phyloP scores from a whole-genome alignment of 2,113 vertebrate genomes.

The Centropristis striata region DNA sequence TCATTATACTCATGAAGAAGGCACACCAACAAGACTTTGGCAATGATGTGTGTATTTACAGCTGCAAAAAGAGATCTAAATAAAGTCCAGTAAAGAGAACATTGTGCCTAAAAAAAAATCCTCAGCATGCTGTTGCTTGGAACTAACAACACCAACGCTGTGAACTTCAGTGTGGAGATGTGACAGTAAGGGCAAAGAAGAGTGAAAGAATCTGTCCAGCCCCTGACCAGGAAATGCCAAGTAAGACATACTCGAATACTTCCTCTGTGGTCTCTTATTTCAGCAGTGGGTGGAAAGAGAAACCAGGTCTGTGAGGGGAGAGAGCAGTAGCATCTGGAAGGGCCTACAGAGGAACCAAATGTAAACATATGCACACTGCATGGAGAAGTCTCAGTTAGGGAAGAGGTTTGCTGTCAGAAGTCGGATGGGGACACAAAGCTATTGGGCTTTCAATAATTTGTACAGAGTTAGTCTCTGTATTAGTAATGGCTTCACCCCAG shows the following conservation, averaged over 20 bases:
- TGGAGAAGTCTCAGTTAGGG: constrained; percentile 9
- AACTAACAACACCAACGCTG: constrained; percentile 3
- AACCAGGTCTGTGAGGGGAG: constrained; percentile 40
- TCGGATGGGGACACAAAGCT: neutral
- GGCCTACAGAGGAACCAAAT: constrained; percentile 39
- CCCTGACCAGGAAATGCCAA: constrained; percentile 77
- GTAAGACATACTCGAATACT: constrained; percentile 69
- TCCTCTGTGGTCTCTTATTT: constrained; percentile 72
- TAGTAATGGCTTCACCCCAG: neutral
- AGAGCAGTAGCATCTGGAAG: constrained; percentile 71
- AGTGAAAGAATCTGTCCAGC: constrained; percentile 62
- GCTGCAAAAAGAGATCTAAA: constrained; percentile 64
- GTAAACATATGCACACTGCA: constrained; percentile 56
- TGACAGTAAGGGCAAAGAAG: constrained; percentile 53
- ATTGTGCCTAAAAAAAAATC: constrained; percentile 28
- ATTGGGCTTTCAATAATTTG: neutral
- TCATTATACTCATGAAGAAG: constrained; percentile 56
- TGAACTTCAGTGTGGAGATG: constrained; percentile 28
- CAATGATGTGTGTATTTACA: constrained; percentile 67
- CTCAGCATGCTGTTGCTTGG: neutral
- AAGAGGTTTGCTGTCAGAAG: neutral
- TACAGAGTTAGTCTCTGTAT: neutral
- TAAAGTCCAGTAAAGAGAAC: constrained; percentile 41
- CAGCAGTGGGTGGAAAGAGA: constrained; percentile 60
- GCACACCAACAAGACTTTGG: constrained; percentile 59